phyloP scores from a whole-genome alignment of 1,140 invertebrate species.

The Drosophila arizonae region DNA sequence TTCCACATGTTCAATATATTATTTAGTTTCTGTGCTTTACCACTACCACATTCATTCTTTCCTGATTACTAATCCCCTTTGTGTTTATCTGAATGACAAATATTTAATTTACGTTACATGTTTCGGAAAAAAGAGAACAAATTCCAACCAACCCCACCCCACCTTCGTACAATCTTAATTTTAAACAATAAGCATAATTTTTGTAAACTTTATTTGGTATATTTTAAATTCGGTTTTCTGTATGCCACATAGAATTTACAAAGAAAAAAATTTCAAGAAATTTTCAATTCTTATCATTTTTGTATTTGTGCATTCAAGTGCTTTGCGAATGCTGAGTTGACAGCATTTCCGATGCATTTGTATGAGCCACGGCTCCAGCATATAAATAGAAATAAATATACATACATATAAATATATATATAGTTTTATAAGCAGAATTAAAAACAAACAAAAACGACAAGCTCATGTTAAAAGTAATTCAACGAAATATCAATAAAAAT shows the following conservation, averaged over 20 bases:
- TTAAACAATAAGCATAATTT: conserved; percentile 19
- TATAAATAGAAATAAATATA: conserved; percentile 29
- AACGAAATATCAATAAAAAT: conserved; percentile 37
- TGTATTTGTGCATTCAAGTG: conserved; percentile 48
- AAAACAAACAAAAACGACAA: conserved; percentile 26
- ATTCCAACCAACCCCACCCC: neutral
- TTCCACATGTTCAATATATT: conserved; percentile 38
- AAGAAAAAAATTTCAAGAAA: neutral
- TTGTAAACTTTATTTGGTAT: conserved; percentile 69
- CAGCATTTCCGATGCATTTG: conserved; percentile 67
- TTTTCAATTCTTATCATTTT: conserved; percentile 13
- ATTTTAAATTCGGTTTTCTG: conserved; percentile 1
- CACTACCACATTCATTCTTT: neutral
- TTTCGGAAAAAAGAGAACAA: conserved; percentile 9
- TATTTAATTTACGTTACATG: conserved; percentile 37
- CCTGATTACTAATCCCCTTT: conserved; percentile 4
- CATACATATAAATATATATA: conserved; percentile 25
- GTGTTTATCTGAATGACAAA: conserved; percentile 33
- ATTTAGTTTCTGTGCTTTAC: conserved; percentile 2
- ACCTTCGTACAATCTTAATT: conserved; percentile 15
- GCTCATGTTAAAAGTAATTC: conserved; percentile 40
- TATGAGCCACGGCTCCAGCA: conserved; percentile 1
- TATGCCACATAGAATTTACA: conserved; percentile 70
- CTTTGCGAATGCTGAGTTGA: conserved; percentile 56
- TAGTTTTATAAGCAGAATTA: conserved; percentile 58